phyloP scores from a whole-genome alignment of 2,113 vertebrate genomes.

The Chaenocephalus aceratus region DNA sequence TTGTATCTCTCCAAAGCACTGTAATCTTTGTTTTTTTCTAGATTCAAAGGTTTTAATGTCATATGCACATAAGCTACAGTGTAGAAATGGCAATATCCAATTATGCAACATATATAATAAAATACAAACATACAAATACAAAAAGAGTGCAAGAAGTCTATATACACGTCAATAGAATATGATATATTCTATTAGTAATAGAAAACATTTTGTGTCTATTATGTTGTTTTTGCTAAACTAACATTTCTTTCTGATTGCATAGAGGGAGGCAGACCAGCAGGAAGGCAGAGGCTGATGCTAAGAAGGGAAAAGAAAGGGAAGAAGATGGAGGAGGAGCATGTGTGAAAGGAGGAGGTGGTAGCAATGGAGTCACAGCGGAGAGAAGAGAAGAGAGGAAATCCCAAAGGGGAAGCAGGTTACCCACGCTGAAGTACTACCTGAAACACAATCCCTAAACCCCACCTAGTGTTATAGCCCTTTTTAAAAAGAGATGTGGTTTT shows the following conservation, averaged over 20 bases:
- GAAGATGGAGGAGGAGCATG: slow-evolving; percentile 34
- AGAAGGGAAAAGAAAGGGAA: slow-evolving; percentile 49
- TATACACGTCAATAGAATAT: too few species aligned
- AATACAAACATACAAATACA: too few species aligned
- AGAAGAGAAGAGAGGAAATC: slow-evolving; percentile 80
- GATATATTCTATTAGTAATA: too few species aligned
- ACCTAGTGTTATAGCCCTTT: neutral
- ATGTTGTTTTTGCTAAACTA: neutral
- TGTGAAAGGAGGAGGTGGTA: slow-evolving; percentile 52
- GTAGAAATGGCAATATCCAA: too few species aligned
- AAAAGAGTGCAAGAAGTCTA: too few species aligned
- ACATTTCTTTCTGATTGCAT: slow-evolving; percentile 3
- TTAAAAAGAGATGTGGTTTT: neutral
- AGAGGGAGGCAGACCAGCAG: slow-evolving; percentile 66
- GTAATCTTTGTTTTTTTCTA: too few species aligned
- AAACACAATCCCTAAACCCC: slow-evolving; percentile 42
- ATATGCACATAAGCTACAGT: too few species aligned
- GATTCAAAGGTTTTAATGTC: too few species aligned
- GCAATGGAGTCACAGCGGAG: slow-evolving; percentile 69
- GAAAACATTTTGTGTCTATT: neutral
- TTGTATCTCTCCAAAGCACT: too few species aligned
- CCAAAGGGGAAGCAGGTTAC: slow-evolving; percentile 79
- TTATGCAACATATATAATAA: too few species aligned
- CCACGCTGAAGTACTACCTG: slow-evolving; percentile 83
- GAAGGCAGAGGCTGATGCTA: slow-evolving; percentile 56